Conservation (phyloP, 1,140 invertebrate genomes). For the Drosophila mayri region DNA sequence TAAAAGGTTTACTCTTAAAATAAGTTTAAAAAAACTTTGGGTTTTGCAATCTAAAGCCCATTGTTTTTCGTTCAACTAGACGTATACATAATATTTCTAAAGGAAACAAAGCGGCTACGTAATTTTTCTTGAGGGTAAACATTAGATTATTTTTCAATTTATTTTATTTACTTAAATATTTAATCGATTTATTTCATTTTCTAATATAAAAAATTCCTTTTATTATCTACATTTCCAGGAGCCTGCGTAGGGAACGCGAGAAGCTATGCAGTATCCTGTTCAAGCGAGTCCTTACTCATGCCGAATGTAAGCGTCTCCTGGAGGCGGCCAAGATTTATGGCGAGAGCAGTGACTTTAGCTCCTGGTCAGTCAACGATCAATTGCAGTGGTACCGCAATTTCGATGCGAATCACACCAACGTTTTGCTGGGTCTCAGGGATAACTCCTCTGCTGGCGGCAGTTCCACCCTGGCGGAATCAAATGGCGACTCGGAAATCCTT, state of each 20-base stretch:
- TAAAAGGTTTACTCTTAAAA: no score
- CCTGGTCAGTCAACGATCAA: conserved; percentile 72
- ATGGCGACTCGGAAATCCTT: conserved; percentile 68
- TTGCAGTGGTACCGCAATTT: conserved; percentile 68
- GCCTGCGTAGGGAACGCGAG: conserved; percentile 88
- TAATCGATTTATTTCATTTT: not conserved
- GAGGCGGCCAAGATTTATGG: conserved; percentile 79
- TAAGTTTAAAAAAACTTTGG: no score
- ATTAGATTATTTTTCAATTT: not conserved
- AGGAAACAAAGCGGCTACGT: not conserved
- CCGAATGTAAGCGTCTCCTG: conserved; percentile 87
- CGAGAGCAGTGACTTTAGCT: conserved; percentile 72
- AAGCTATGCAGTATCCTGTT: conserved; percentile 89
- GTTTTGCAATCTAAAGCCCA: not conserved
- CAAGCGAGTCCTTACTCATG: conserved; percentile 87
- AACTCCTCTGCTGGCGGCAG: conserved; percentile 18
- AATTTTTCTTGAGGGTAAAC: not conserved
- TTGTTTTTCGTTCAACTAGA: not conserved
- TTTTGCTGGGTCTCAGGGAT: conserved; percentile 40
- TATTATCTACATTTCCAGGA: conserved; percentile 85
- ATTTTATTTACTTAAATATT: not conserved
- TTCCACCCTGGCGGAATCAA: conserved; percentile 46
- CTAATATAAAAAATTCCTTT: not conserved
- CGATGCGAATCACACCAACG: conserved; percentile 64
- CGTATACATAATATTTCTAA: conserved; percentile 1